phyloP scores from a whole-genome alignment of 2,113 vertebrate genomes.

The Lonchura striata region DNA sequence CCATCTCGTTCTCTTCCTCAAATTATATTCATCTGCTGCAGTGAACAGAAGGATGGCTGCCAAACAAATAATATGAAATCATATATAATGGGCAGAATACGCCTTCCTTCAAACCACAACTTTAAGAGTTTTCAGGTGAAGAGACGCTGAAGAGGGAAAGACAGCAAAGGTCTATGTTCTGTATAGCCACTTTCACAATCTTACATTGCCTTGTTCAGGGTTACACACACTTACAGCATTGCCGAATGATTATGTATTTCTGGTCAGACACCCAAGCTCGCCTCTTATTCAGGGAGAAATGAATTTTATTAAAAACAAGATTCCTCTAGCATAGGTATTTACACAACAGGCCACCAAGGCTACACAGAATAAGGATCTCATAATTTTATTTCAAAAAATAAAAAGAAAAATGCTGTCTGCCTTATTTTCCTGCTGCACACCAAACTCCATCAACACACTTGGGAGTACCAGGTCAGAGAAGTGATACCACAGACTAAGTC shows the following conservation, averaged over 20 bases:
- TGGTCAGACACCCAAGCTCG: background rate
- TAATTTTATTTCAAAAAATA: background rate
- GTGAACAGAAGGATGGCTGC: background rate
- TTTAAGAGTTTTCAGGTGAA: background rate
- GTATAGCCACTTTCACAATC: too few relatives aligned
- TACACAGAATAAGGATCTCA: background rate
- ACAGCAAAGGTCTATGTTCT: background rate
- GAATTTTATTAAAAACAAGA: background rate
- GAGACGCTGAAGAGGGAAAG: background rate
- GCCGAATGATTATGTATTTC: background rate
- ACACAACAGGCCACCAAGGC: background rate
- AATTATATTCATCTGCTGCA: conserved; percentile 8
- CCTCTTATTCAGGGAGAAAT: background rate
- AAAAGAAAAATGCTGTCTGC: background rate
- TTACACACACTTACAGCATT: background rate
- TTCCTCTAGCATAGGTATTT: background rate
- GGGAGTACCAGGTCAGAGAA: background rate
- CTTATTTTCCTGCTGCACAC: background rate
- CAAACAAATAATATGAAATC: conserved; percentile 20
- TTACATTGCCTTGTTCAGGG: background rate
- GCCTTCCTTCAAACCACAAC: background rate
- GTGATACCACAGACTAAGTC: background rate
- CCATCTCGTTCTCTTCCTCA: background rate
- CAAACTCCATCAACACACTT: background rate
- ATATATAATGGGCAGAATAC: background rate